These are phyloP conservation scores for Pristiophorus japonicus DNA, from an alignment of 2,113 vertebrate species.

Conservation along the genomic window DNA sequence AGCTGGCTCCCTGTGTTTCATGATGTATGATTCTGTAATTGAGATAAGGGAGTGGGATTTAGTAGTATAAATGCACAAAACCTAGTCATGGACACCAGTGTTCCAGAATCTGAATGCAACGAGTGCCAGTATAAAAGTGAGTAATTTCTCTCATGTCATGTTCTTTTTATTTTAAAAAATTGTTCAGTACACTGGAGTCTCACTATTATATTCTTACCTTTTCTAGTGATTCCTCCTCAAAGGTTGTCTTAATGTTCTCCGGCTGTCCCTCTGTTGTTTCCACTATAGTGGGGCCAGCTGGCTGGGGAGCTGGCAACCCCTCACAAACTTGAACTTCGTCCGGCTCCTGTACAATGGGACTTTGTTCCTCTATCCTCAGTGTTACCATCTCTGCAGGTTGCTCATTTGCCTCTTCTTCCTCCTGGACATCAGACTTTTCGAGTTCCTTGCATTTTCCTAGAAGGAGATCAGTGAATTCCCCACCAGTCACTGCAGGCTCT, in stretches of 20 bases:
- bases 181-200: neutral
- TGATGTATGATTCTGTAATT: neutral
- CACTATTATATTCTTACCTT: conserved; percentile 62
- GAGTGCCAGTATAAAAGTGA: neutral
- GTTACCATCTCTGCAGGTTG: conserved; percentile 40
- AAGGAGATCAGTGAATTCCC: conserved; percentile 28
- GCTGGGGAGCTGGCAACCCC: conserved; percentile 46
- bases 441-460: conserved; percentile 40
- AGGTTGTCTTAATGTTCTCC: conserved; percentile 53
- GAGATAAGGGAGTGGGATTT: neutral
- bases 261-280: conserved; percentile 65
- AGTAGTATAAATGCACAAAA: neutral
- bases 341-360: conserved; percentile 62
- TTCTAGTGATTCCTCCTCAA: conserved; percentile 66
- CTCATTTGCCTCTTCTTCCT: neutral
- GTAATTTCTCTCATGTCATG: neutral
- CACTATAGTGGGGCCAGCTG: conserved; percentile 56
- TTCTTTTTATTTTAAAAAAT: neutral
- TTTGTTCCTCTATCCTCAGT: conserved; percentile 55
- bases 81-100: neutral
- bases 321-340: conserved; percentile 47
- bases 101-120: neutral
- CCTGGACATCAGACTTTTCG: neutral
- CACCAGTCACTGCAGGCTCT: neutral
- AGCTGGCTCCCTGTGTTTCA: neutral